These are phyloP conservation scores for Stenchaetothrips biformis DNA, from an alignment of 2,888 invertebrate genomes.

Conservation along the genomic window DNA sequence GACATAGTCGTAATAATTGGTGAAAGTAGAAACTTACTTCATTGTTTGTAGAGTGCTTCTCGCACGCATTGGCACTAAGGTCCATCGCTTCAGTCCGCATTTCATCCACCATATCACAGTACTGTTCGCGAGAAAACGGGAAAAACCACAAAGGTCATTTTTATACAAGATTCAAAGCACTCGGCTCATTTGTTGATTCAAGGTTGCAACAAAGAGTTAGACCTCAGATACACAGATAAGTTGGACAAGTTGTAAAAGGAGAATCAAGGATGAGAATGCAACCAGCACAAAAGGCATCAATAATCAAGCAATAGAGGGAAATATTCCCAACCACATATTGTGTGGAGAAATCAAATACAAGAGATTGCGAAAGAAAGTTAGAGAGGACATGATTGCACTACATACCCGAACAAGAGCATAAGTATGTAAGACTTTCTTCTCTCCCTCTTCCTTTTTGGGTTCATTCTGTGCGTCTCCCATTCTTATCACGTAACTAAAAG, in stretches of 20 bases:
- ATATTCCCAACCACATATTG: constrained; percentile 32
- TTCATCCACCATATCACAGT: constrained; percentile 90
- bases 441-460: constrained; percentile 45
- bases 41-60: constrained; percentile 82
- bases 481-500: background rate
- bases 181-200: no score
- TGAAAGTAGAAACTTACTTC: constrained; percentile 52
- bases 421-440: constrained; percentile 68
- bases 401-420: constrained; percentile 79
- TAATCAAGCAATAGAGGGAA: background rate
- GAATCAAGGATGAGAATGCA: constrained; percentile 29
- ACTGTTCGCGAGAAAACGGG: constrained; percentile 52
- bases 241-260: background rate
- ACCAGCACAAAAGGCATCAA: constrained; percentile 32
- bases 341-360: constrained; percentile 23
- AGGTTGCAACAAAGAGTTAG: no score
- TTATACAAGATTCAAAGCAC: no score
- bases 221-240: no score
- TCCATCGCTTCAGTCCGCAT: constrained; percentile 87
- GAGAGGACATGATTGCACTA: constrained; percentile 30
- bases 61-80: constrained; percentile 86
- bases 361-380: background rate
- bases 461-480: constrained; percentile 3
- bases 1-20: background rate
- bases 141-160: no score